Conservation (phyloP, 2,888 invertebrate genomes). For the Callimorpha dominula region DNA sequence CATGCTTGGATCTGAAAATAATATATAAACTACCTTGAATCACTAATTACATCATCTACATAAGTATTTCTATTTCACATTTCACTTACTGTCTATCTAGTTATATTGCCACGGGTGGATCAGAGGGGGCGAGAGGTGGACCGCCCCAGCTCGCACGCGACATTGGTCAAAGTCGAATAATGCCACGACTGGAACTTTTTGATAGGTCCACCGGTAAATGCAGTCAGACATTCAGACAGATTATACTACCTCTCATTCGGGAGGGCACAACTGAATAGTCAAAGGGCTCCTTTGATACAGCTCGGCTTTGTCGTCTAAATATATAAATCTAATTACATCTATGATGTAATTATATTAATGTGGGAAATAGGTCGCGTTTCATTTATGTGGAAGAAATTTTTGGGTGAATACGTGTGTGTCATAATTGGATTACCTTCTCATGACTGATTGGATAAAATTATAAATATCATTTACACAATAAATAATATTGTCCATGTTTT, state of each 20-base stretch:
- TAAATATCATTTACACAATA: neutral
- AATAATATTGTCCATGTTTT: neutral
- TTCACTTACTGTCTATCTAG: constrained; percentile 49
- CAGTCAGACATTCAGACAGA: constrained; percentile 61
- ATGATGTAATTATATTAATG: constrained; percentile 55
- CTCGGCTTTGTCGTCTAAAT: constrained; percentile 44
- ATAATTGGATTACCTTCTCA: constrained; percentile 39
- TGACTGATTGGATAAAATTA: constrained; percentile 27
- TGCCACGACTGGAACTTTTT: constrained; percentile 68
- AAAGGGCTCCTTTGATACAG: constrained; percentile 72
- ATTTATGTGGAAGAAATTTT: constrained; percentile 41
- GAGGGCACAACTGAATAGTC: constrained; percentile 69
- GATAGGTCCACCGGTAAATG: constrained; percentile 59
- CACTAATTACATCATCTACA: constrained; percentile 29
- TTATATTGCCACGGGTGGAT: constrained; percentile 29
- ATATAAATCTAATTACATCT: constrained; percentile 54
- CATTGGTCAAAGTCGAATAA: constrained; percentile 72
- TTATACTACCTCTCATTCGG: constrained; percentile 62
- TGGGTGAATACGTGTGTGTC: constrained; percentile 22
- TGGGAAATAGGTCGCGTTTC: constrained; percentile 39
- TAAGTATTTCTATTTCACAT: constrained; percentile 43
- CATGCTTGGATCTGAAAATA: too few species aligned
- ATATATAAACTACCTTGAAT: neutral
- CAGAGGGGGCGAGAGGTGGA: constrained; percentile 19
- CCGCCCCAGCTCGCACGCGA: constrained; percentile 58